These are phyloP conservation scores for Iphiclides podalirius DNA, from an alignment of 2,888 invertebrate species.

Conservation along the genomic window DNA sequence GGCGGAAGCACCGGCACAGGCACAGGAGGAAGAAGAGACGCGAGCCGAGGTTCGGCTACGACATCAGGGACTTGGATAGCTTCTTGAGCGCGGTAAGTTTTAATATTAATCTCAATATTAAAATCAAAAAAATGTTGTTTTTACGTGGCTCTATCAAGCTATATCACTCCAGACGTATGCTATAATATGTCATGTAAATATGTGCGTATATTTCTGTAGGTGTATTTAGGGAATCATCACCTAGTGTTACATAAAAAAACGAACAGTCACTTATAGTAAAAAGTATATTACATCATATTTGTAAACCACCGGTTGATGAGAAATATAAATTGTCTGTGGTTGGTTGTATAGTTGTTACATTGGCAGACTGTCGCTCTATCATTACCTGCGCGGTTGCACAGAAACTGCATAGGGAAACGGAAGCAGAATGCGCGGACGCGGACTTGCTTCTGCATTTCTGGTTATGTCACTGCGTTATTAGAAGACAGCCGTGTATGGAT, in stretches of 20 bases:
- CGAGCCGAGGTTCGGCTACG: slow-evolving; percentile 84
- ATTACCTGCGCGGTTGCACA: not conserved
- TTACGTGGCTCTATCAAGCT: too few relatives aligned
- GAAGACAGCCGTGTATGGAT: not conserved
- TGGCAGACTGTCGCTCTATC: too few relatives aligned
- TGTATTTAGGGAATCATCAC: not conserved
- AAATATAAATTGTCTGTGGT: too few relatives aligned
- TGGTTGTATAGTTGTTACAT: too few relatives aligned
- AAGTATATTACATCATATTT: too few relatives aligned
- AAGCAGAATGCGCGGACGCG: not conserved
- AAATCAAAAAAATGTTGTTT: not conserved
- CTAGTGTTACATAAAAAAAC: too few relatives aligned
- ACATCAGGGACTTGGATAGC: slow-evolving; percentile 88
- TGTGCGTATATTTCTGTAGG: too few relatives aligned
- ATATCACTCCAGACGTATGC: too few relatives aligned
- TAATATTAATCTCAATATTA: not conserved
- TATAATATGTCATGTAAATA: too few relatives aligned
- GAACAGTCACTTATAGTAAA: too few relatives aligned
- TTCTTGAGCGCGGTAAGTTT: slow-evolving; percentile 87
- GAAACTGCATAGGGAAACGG: not conserved
- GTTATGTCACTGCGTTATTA: not conserved
- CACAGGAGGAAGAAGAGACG: slow-evolving; percentile 64
- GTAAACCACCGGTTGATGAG: too few relatives aligned
- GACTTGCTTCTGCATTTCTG: not conserved
- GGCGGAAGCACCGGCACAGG: slow-evolving; percentile 70